Conservation (phyloP, 2,888 invertebrate species). For the Cataglyphis albicans region DNA sequence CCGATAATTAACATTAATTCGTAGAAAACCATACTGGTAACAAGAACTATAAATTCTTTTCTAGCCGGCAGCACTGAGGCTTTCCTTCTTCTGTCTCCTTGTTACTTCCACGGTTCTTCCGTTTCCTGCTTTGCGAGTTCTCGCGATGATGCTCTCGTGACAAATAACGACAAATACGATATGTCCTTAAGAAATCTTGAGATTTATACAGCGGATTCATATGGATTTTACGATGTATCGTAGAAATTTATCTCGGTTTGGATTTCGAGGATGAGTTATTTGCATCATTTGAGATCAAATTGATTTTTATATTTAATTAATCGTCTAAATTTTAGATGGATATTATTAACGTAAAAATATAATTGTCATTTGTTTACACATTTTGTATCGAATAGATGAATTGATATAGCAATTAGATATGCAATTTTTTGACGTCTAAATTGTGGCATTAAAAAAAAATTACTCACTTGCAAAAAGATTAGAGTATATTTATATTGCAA, state of each 20-base stretch:
- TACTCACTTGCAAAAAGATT: slow-evolving; percentile 5
- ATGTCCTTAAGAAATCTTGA: slow-evolving; percentile 20
- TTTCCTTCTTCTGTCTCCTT: slow-evolving; percentile 49
- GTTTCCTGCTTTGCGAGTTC: background rate
- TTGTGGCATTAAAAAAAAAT: slow-evolving; percentile 10
- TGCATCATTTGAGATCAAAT: background rate
- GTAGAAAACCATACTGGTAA: slow-evolving; percentile 85
- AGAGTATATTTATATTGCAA: background rate
- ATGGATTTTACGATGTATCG: slow-evolving; percentile 1
- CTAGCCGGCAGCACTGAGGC: slow-evolving; percentile 76
- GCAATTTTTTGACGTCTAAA: background rate
- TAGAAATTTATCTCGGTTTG: background rate
- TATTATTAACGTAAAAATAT: background rate
- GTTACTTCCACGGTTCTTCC: slow-evolving; percentile 36
- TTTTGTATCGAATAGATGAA: background rate
- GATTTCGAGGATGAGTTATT: background rate
- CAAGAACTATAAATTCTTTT: slow-evolving; percentile 85
- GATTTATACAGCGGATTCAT: slow-evolving; percentile 35
- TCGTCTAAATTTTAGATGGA: background rate
- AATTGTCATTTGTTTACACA: background rate
- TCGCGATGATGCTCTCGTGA: background rate
- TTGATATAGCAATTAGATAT: background rate
- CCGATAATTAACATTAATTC: slow-evolving; percentile 85
- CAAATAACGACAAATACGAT: background rate
- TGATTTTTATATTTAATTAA: slow-evolving; percentile 6